These are phyloP conservation scores for Trypoxylus dichotomus DNA, from an alignment of 1,140 invertebrate genomes.

Conservation along the genomic window DNA sequence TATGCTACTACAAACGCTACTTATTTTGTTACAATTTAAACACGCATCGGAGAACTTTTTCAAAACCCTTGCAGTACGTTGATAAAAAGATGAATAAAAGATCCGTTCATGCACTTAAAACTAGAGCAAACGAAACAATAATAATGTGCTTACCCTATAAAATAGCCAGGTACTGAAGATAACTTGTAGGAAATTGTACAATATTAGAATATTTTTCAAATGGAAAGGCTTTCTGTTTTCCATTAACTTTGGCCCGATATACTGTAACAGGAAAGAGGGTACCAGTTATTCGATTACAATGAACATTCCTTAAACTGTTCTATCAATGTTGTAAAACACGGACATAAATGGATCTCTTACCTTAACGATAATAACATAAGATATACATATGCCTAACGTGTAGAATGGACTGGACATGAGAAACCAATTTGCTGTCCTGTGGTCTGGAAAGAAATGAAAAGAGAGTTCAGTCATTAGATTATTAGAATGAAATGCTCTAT, in stretches of 20 bases:
- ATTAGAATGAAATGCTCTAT: too few relatives aligned
- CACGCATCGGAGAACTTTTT: too few relatives aligned
- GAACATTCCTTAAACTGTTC: neutral
- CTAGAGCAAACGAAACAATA: too few relatives aligned
- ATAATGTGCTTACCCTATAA: slow-evolving; percentile 42
- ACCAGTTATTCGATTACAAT: neutral
- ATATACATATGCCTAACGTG: slow-evolving; percentile 74
- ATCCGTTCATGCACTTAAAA: too few relatives aligned
- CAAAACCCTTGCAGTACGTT: too few relatives aligned
- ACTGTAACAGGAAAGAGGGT: slow-evolving; percentile 59
- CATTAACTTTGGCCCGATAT: slow-evolving; percentile 72
- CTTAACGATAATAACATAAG: slow-evolving; percentile 78
- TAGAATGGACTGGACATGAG: slow-evolving; percentile 83
- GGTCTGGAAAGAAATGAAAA: slow-evolving; percentile 62
- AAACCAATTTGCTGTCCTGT: slow-evolving; percentile 80
- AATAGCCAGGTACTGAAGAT: slow-evolving; percentile 55
- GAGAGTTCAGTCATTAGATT: slow-evolving; percentile 8
- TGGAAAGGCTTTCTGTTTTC: slow-evolving; percentile 67
- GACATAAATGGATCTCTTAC: slow-evolving; percentile 52
- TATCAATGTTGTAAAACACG: neutral
- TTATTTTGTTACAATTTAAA: too few relatives aligned
- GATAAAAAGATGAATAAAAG: too few relatives aligned
- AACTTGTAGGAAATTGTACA: slow-evolving; percentile 73
- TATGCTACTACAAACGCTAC: too few relatives aligned
- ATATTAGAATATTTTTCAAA: slow-evolving; percentile 64